Base-by-base conservation (phyloP, 2,888 invertebrate species). In the Oscheius sp. region DNA sequence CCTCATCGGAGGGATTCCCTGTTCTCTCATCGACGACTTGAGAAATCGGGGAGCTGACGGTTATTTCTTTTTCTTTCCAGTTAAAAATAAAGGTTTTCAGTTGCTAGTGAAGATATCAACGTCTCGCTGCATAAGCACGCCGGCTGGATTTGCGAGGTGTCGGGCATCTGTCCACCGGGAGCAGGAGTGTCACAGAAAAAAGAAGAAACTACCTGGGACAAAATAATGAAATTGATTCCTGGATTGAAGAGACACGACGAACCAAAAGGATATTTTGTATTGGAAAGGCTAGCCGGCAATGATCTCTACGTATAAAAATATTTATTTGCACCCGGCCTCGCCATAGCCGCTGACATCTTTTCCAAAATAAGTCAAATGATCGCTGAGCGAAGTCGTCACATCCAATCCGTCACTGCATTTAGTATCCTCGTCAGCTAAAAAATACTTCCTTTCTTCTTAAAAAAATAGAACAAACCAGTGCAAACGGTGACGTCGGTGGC, bases 321-420 rank as follows among this genome's bases (percentile, higher is more conserved):
- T 23, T 52, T 49, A 21, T 43, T 77, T 76, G 53, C 83, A 83
- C 52, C 83, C 83, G 23, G 61, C 74, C 46, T 77, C 76, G 53
- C 83, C 83, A 70, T 75, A 83, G 9, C 63, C 77, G 12, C 75
- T 72, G 49, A 83, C 77, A 27, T 82, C 78, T 56, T 83, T 75
- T 7, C 74, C 49, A 13, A 49, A 49, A 49, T 49, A 49, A 13
- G 16, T 16, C 16, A 49, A 13, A 58, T 85, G 85, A 53, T 85
- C 85, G 27, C 72, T 64, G 68, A 83, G 76, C 1, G 78, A 78
- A 5, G 81, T 58, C 23, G 82, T 78, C 25, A 83, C 72, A 55
- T 69, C 41, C 12, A 78, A 61, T 25, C 80, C 78, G 35, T 84
- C 80, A 12, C 78, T 78, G 64, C 84, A 84, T 2, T 76, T 70